Base-by-base conservation (phyloP, 2,113 vertebrate genomes). In the Cyanoderma ruficeps region DNA sequence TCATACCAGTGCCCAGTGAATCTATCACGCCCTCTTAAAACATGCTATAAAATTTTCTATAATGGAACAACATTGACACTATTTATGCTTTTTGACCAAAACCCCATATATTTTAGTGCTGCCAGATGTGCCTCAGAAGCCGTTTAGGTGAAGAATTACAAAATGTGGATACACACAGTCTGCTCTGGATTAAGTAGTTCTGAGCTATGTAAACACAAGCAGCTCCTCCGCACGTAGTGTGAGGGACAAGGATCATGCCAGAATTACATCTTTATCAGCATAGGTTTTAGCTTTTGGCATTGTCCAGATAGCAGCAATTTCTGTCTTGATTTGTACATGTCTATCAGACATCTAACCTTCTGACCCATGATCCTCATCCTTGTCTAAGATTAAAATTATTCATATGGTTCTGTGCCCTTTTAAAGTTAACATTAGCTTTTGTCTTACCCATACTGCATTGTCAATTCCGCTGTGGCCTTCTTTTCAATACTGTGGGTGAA, bases 171-270 rank as follows among this genome's bases (percentile, higher is more conserved):
- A 18, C 24, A 69, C 20, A 23, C 8, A 35, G 24, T 41, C 74
- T 88, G 42, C 33, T 52, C 68, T 46, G 42, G 59, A 77, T 89
- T 86, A 89, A 77, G 46, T 21, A 64, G 50, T 21, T 92, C 70
- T 76, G 35, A 92, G 41, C 35, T 56, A 8, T 47, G 59, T 77
- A 91, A 89, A 83, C 63, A 93, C 0, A 1, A 64, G 27, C 56
- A 79, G 33, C 23, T 46, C 57, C 52, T 79, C 41, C 55, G 61
- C 56, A 91, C 2, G 5, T 27, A 69, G 59, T 61, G 46, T 81
- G 64, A 87, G 46, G 55, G n/a, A 93, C 84, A 84, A 84, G n/a
- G 50, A 61, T 77, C 77, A 74, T 74, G 15, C 22, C n/a, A 87
- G 64, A 84, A 57, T 65, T 42, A 31, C 31, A 55, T 33, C 47